Conservation (phyloP, 2,888 invertebrate genomes). For the Luffia ferchaultella region DNA sequence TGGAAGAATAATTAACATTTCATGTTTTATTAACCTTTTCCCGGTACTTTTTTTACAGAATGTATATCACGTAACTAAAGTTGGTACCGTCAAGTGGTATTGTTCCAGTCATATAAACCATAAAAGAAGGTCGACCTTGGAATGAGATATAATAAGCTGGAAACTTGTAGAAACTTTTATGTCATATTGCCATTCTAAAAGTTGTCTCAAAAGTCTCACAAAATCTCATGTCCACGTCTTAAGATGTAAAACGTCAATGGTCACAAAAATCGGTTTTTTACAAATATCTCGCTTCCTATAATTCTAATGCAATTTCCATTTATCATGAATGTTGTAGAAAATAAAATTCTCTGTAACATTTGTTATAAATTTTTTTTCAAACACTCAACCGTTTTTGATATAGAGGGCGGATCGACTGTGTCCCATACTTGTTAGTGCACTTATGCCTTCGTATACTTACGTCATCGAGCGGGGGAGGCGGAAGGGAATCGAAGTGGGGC, state of each 20-base stretch:
- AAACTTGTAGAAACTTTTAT: not conserved
- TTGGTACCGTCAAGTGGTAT: too few relatives aligned
- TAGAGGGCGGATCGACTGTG: not conserved
- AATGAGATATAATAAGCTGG: not conserved
- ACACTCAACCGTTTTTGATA: not conserved
- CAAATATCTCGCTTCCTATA: not conserved
- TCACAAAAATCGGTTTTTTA: not conserved
- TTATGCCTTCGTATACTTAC: too few relatives aligned
- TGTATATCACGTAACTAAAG: too few relatives aligned
- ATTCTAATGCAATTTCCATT: not conserved
- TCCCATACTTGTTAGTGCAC: too few relatives aligned
- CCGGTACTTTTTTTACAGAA: too few relatives aligned
- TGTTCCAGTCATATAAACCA: not conserved
- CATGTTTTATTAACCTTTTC: too few relatives aligned
- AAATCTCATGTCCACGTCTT: not conserved
- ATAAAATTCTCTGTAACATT: not conserved
- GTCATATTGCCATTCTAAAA: not conserved
- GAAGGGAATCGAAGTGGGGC: too few relatives aligned
- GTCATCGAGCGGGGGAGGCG: too few relatives aligned
- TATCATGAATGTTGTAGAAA: not conserved
- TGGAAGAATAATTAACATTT: too few relatives aligned
- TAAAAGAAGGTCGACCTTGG: not conserved
- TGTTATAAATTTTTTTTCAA: not conserved
- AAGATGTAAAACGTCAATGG: not conserved
- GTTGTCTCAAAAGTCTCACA: not conserved